Conservation (phyloP, 2,113 vertebrate genomes). For the Hemichromis elongatus region DNA sequence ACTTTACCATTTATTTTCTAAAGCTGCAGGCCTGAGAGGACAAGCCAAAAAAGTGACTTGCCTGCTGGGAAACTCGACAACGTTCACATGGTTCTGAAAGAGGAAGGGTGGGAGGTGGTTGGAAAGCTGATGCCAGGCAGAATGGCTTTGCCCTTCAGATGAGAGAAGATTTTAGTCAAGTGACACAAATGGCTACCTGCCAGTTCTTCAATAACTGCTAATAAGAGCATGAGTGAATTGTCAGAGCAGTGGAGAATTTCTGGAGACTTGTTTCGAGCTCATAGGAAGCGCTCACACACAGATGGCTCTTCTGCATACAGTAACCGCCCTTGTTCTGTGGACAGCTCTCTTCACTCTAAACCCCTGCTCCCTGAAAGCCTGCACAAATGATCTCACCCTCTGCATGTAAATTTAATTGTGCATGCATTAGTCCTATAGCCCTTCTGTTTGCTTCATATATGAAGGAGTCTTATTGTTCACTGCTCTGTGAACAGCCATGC, state of each 20-base stretch:
- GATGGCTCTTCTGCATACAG: constrained; percentile 27
- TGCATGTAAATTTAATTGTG: constrained; percentile 6
- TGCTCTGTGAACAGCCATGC: not conserved
- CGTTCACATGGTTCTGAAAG: not conserved
- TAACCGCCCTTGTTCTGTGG: constrained; percentile 9
- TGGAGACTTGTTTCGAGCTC: not conserved
- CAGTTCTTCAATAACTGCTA: constrained; percentile 32
- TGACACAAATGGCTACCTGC: constrained; percentile 32
- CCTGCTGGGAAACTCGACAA: not conserved
- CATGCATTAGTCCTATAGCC: constrained; percentile 11
- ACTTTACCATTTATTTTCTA: constrained; percentile 36
- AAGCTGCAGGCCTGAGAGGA: constrained; percentile 30
- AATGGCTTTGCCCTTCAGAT: constrained; percentile 16
- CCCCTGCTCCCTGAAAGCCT: not conserved
- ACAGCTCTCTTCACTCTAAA: constrained; percentile 16
- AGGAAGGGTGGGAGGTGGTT: not conserved
- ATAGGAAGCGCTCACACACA: constrained; percentile 27
- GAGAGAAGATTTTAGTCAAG: not conserved
- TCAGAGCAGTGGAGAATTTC: constrained; percentile 26
- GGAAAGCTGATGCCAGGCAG: not conserved
- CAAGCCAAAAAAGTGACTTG: constrained; percentile 27
- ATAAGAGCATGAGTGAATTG: constrained; percentile 30
- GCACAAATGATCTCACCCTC: constrained; percentile 41
- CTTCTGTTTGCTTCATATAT: not conserved
- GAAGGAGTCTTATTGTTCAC: constrained; percentile 47